These are phyloP conservation scores for Amblyopsis rosae DNA, from an alignment of 2,113 vertebrate species.

Conservation along the genomic window DNA sequence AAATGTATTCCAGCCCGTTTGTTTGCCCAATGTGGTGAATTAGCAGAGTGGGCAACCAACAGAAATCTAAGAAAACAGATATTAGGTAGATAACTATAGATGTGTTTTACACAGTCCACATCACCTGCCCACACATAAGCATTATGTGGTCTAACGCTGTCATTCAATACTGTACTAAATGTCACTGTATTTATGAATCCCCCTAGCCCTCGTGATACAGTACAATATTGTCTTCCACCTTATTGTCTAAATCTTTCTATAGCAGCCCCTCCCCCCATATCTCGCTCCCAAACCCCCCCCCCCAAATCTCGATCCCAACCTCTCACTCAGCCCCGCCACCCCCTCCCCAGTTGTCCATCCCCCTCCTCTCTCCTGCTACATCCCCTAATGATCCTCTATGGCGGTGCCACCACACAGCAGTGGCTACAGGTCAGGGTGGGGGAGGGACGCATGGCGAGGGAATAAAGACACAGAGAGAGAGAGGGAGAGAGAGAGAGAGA, in stretches of 20 bases:
- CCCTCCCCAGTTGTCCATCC: conserved; percentile 44
- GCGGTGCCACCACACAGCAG: conserved; percentile 76
- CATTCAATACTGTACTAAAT: conserved; percentile 5
- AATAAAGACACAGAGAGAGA: conserved; percentile 14
- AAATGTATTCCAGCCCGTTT: background rate
- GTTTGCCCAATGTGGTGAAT: background rate
- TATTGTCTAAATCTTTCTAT: conserved; percentile 21
- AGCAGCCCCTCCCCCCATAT: conserved; percentile 27
- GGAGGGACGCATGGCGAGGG: conserved; percentile 33
- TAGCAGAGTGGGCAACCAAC: background rate
- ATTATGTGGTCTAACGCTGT: too few species aligned
- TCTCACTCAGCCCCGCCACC: conserved; percentile 16
- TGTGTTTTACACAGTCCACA: too few species aligned
- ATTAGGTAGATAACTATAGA: too few species aligned
- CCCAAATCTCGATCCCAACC: conserved; percentile 35
- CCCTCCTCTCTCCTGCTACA: conserved; percentile 50
- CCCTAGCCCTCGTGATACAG: conserved; percentile 27
- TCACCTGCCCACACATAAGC: too few species aligned
- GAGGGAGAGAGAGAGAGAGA: conserved; percentile 9
- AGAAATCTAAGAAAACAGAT: conserved; percentile 6
- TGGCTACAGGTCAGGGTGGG: conserved; percentile 77
- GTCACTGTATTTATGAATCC: background rate
- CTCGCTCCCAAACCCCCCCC: conserved; percentile 33
- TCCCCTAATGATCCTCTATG: conserved; percentile 82
- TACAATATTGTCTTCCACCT: conserved; percentile 39